Evolutionary conservation across 23 tunicate species (phyloP).

Genomic region (Aplidium turbinatum): DNA sequence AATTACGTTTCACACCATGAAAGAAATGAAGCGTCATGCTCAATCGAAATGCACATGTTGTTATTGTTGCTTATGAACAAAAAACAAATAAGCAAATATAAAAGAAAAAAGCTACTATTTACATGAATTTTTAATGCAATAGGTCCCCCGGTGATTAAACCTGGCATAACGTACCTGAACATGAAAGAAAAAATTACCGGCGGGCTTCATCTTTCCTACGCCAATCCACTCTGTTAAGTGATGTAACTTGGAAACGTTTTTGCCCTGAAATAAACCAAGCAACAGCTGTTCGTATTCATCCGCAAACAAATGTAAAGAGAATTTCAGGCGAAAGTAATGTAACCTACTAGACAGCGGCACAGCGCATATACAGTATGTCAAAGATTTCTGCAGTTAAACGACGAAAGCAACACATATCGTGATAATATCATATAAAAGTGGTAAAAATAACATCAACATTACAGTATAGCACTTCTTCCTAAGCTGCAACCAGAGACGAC

Average conservation of each 20-base stretch:
- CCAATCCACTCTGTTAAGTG: slow-evolving; percentile 19
- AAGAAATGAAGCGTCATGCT: too few relatives aligned
- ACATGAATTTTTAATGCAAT: too few relatives aligned
- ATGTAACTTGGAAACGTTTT: neutral
- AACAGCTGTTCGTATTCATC: neutral
- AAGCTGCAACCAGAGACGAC: neutral
- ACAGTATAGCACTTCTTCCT: neutral
- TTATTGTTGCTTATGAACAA: too few relatives aligned
- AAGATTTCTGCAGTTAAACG: too few relatives aligned
- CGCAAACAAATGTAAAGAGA: neutral
- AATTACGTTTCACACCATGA: too few relatives aligned
- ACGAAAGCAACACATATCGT: too few relatives aligned
- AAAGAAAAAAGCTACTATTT: too few relatives aligned
- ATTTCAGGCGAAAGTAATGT: neutral
- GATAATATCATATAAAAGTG: too few relatives aligned
- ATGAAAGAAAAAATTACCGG: slow-evolving; percentile 56
- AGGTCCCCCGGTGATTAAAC: too few relatives aligned
- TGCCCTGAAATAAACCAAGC: slow-evolving; percentile 1
- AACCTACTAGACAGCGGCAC: neutral
- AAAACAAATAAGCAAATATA: too few relatives aligned
- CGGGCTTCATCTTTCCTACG: slow-evolving; percentile 7
- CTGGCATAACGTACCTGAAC: slow-evolving; percentile 67
- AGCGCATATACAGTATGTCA: too few relatives aligned
- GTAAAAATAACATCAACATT: neutral
- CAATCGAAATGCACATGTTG: too few relatives aligned